Conservation (phyloP, 2,888 invertebrate species). For the Atethmia centrago region DNA sequence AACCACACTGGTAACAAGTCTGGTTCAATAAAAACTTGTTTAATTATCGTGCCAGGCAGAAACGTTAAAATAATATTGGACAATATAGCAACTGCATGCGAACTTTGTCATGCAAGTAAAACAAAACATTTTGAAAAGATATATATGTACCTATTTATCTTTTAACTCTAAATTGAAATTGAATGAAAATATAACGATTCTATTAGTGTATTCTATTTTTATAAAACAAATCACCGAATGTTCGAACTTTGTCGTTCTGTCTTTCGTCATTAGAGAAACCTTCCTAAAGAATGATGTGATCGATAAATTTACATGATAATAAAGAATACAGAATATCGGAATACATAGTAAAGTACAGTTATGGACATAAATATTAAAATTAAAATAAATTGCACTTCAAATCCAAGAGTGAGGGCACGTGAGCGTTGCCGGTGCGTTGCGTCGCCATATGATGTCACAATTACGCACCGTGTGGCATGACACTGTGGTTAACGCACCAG, state of each 20-base stretch:
- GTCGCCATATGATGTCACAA: too few species aligned
- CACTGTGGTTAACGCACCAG: too few species aligned
- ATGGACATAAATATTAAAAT: too few species aligned
- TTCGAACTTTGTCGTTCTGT: background rate
- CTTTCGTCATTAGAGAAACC: background rate
- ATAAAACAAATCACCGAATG: background rate
- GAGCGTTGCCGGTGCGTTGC: too few species aligned
- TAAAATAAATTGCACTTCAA: too few species aligned
- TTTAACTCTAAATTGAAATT: background rate
- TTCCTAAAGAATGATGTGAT: background rate
- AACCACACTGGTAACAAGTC: conserved; percentile 2
- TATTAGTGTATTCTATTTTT: background rate
- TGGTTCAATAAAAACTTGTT: conserved; percentile 48
- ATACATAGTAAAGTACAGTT: too few species aligned
- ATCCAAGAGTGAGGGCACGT: too few species aligned
- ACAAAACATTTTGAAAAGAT: background rate
- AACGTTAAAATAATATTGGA: conserved; percentile 7
- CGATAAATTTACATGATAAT: background rate
- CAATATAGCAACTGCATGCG: background rate
- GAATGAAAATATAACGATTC: background rate
- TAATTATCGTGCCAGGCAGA: conserved; percentile 14
- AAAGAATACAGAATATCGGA: background rate
- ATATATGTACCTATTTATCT: background rate
- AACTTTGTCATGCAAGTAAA: conserved; percentile 2
- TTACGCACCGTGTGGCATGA: too few species aligned